Percentiles rank a stretch among this genome's conserved stretches.
Evolutionary conservation across 2,888 invertebrate species (phyloP).

Genomic region (Nephrotoma appendiculata): DNA sequence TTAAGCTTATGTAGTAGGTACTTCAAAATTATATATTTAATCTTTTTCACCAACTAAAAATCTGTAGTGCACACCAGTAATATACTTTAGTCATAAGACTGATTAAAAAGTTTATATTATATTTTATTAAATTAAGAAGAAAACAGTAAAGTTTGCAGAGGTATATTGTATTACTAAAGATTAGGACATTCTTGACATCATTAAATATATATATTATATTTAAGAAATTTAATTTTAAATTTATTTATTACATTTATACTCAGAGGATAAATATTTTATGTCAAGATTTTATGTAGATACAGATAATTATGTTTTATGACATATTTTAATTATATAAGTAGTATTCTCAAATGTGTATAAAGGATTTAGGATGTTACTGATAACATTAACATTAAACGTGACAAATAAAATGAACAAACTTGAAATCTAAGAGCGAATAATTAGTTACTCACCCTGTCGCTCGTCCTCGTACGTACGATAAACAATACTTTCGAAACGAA

Average conservation of each 20-base stretch:
- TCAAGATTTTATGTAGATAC: neutral
- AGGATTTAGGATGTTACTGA: too few species aligned
- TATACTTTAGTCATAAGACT: neutral
- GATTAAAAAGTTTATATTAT: neutral
- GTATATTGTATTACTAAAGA: neutral
- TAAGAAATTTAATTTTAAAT: neutral
- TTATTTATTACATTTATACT: neutral
- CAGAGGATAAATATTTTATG: neutral
- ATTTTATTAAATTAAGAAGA: neutral
- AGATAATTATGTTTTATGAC: neutral
- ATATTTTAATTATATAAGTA: too few species aligned
- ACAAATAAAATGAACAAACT: too few species aligned
- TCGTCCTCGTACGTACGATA: too few species aligned
- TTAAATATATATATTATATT: neutral
- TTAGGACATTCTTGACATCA: neutral
- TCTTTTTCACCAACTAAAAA: neutral
- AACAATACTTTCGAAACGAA: too few species aligned
- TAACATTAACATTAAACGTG: too few species aligned
- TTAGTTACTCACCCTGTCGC: too few species aligned
- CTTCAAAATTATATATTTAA: neutral
- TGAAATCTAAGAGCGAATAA: too few species aligned
- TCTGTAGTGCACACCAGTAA: neutral
- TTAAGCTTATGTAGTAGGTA: neutral
- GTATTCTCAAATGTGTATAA: too few species aligned
- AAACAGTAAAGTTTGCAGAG: neutral